Evolutionary conservation across 2,888 invertebrate species (phyloP).

Genomic region (Heteromyza rotundicornis): DNA sequence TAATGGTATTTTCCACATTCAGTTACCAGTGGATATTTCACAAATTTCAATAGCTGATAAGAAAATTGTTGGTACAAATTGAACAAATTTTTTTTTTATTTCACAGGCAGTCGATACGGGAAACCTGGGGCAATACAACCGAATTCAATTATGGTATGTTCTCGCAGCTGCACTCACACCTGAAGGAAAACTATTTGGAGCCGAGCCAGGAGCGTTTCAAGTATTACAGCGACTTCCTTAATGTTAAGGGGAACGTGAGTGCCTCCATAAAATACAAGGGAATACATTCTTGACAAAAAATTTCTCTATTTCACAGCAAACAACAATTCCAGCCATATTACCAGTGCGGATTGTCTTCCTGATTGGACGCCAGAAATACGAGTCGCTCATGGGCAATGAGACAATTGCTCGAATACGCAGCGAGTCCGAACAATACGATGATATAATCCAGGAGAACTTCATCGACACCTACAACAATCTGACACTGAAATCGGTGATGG

Average conservation of each 20-base stretch:
- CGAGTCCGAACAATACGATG: constrained; percentile 73
- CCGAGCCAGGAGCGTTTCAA: constrained; percentile 42
- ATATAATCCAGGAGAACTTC: constrained; percentile 84
- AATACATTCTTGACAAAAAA: not conserved
- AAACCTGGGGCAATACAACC: constrained; percentile 61
- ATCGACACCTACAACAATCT: constrained; percentile 86
- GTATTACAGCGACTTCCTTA: constrained; percentile 48
- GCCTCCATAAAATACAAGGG: not conserved
- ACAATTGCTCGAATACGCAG: constrained; percentile 70
- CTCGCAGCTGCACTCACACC: constrained; percentile 50
- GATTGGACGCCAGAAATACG: constrained; percentile 50
- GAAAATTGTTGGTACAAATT: too few relatives aligned
- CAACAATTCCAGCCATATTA: constrained; percentile 26
- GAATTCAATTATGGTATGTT: constrained; percentile 60
- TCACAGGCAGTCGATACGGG: constrained; percentile 57
- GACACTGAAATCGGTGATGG: constrained; percentile 83
- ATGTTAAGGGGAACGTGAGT: constrained; percentile 32
- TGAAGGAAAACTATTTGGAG: constrained; percentile 52
- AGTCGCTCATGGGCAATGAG: constrained; percentile 61
- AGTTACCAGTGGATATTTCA: too few relatives aligned
- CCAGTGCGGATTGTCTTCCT: constrained; percentile 55
- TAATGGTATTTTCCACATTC: too few relatives aligned
- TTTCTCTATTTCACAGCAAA: not conserved
- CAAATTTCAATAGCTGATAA: too few relatives aligned
- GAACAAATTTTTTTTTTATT: too few relatives aligned